Conservation (phyloP, 2,888 invertebrate species). For the Pristionchus fissidentatus region DNA sequence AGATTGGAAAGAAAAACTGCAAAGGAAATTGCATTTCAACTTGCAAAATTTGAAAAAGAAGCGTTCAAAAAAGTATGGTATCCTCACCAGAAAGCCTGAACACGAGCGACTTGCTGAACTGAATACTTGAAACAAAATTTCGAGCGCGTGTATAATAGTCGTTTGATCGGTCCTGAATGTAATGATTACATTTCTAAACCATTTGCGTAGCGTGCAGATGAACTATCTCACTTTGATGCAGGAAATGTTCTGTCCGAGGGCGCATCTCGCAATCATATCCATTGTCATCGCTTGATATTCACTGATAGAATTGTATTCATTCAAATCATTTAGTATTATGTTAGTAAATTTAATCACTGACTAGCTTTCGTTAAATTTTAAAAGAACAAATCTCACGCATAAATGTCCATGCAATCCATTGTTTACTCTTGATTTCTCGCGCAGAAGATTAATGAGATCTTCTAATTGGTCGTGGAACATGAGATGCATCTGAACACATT, state of each 20-base stretch:
- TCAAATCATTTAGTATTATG: neutral
- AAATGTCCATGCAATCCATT: conserved; percentile 4
- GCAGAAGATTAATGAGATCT: neutral
- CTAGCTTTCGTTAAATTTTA: no score
- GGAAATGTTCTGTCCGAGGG: conserved; percentile 55
- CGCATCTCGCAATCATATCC: conserved; percentile 66
- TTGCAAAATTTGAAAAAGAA: neutral
- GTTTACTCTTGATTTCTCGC: neutral
- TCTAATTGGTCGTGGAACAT: conserved; percentile 49
- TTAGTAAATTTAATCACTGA: no score
- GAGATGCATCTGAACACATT: conserved; percentile 55
- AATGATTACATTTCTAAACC: neutral
- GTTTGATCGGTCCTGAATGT: conserved; percentile 29
- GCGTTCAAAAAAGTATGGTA: no score
- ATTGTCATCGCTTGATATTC: conserved; percentile 69
- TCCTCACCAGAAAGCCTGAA: conserved; percentile 21
- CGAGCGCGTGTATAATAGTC: conserved; percentile 2
- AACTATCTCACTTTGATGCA: conserved; percentile 22
- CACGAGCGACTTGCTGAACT: neutral
- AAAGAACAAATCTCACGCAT: neutral
- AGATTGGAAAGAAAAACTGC: neutral
- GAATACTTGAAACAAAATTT: neutral
- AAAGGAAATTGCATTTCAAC: neutral
- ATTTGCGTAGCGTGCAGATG: no score
- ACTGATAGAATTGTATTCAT: conserved; percentile 47